Base-by-base conservation (phyloP, 2,888 invertebrate species). In the Heliconius cydno region DNA sequence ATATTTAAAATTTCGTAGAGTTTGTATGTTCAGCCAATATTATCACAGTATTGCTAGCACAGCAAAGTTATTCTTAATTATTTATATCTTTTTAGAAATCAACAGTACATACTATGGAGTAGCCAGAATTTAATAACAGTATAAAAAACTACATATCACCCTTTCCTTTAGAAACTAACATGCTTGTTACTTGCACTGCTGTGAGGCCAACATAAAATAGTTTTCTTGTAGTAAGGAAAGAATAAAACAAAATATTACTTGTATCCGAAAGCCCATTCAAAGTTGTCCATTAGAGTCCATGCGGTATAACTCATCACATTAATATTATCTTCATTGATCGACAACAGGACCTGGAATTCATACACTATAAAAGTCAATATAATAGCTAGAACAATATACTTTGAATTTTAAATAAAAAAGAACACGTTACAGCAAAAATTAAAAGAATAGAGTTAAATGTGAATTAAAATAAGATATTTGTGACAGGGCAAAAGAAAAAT, bases 211-310 rank as follows among this genome's bases (percentile, higher is more conserved):
- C 3, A 12, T n/a, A 10, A 60, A 60, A 60, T 3, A 60, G 1
- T 60, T 60, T 10, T 22, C 60, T 60, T 52, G 2, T 9, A 60
- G 10, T 1, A n/a, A 60, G 1, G 19, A 10, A 67, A 34, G 28
- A 30, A 52, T 12, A 28, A 57, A 19, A 10, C 46, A 13, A 28
- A 52, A 67, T 84, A 95, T 95, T 91, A 96, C 95, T 94, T 94
- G 88, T 96, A 97, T 73, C 97, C 97, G 76, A 93, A 92, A 46
- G 91, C 89, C 97, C 97, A 98, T 89, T 98, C 97, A 88, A 97
- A 97, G 86, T 97, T 97, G 87, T 98, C 97, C 95, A 97, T 96
- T 65, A 98, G 89, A 72, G 96, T 96, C 97, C 97, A 97, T 63
- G 96, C 96, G 7, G 96, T 95, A 88, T 97, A 98, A 0, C 96